Percentiles rank a stretch among this genome's conserved stretches.
Evolutionary conservation across 2,797 vertebrate genomes (phyloP).

Genomic region (Myiothlypis chrysogaster): DNA sequence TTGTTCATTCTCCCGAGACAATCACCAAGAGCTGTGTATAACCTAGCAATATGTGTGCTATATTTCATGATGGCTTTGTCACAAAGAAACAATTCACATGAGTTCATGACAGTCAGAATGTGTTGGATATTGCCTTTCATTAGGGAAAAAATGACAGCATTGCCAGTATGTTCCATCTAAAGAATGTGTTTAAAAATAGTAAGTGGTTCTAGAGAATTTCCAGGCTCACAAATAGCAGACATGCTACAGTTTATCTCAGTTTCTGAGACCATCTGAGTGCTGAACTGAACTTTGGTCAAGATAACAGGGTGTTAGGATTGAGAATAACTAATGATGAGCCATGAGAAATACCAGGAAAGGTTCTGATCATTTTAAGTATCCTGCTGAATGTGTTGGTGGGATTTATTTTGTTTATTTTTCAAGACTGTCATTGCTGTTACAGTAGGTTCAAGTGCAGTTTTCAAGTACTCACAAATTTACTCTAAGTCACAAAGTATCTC

Average conservation of each 20-base stretch:
- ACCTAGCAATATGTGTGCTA: not conserved
- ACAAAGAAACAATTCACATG: not conserved
- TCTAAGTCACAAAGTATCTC: not conserved
- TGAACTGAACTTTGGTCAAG: not conserved
- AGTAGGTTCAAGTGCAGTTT: not conserved
- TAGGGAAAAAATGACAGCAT: not conserved
- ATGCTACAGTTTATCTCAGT: slow-evolving; percentile 20
- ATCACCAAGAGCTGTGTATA: not conserved
- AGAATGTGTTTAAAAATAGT: slow-evolving; percentile 56
- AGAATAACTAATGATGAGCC: not conserved
- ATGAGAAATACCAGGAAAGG: not conserved
- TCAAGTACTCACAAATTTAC: not conserved
- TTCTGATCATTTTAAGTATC: not conserved
- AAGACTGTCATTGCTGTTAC: not conserved
- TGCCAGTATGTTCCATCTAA: not conserved
- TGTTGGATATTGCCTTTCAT: slow-evolving; percentile 1
- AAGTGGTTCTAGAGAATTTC: slow-evolving; percentile 40
- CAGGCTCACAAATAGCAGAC: slow-evolving; percentile 35
- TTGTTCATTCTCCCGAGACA: not conserved
- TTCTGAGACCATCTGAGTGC: not conserved
- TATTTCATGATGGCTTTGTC: not conserved
- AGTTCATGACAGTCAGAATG: not conserved
- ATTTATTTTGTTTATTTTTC: not conserved
- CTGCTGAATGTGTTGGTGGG: not conserved
- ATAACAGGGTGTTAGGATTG: slow-evolving; percentile 32